Evolutionary conservation across 2,113 vertebrate genomes (phyloP).

Genomic region (Cololabis saira): DNA sequence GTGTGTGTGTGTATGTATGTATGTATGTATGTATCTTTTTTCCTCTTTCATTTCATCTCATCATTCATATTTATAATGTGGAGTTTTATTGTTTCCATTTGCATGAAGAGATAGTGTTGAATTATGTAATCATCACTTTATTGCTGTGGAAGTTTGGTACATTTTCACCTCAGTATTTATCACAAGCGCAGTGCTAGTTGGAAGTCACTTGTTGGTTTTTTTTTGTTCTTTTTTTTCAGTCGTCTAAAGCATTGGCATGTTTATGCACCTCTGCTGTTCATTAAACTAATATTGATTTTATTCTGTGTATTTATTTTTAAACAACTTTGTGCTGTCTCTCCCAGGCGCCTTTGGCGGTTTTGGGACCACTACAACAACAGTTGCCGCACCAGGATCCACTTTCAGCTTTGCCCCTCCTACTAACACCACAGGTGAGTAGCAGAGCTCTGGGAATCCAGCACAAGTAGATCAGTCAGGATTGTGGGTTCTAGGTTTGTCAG

Average conservation of each 20-base stretch:
- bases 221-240: constrained; percentile 5
- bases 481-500: too few relatives aligned
- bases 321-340: constrained; percentile 26
- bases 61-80: constrained; percentile 17
- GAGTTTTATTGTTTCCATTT: constrained; percentile 39
- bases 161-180: constrained; percentile 22
- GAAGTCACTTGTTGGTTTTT: constrained; percentile 6
- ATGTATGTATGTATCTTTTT: background rate
- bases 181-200: background rate
- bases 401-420: constrained; percentile 92
- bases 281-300: background rate
- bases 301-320: background rate
- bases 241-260: constrained; percentile 3
- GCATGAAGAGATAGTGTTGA: constrained; percentile 51
- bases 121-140: constrained; percentile 19
- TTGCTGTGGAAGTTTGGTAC: background rate
- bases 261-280: background rate
- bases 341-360: constrained; percentile 93
- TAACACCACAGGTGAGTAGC: constrained; percentile 84
- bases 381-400: constrained; percentile 78
- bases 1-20: too few relatives aligned
- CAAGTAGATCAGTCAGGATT: too few relatives aligned
- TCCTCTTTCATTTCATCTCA: constrained; percentile 22
- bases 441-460: background rate
- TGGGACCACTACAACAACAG: constrained; percentile 87